Base-by-base conservation (phyloP, 30 jellyfish, hydroid and myxozoan genomes). In the Aurelia aurita region DNA sequence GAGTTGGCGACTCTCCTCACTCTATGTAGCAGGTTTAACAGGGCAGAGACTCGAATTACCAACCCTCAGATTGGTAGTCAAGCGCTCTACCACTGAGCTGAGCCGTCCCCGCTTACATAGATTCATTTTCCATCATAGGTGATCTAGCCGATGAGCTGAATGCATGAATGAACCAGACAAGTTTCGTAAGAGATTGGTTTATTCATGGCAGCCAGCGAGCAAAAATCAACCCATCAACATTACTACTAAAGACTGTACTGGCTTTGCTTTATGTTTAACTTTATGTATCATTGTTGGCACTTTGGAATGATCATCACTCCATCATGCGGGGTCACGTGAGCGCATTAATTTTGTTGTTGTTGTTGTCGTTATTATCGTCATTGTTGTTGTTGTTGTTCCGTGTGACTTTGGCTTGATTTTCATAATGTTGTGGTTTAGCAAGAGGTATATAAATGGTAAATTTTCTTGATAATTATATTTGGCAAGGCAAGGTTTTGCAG, bases 91-190 rank as follows among this genome's bases (percentile, higher is more conserved):
- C n/a, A n/a, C n/a, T n/a, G n/a, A n/a, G n/a, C n/a, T n/a, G n/a
- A n/a, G n/a, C n/a, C n/a, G n/a, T n/a, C n/a, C n/a, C n/a, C n/a
- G n/a, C n/a, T n/a, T n/a, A n/a, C n/a, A n/a, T 39, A 9, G 9
- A 39, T 39, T 39, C 51, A 39, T 39, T 39, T 39, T 39, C 39
- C 43, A 57, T 65, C 60, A 39, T 43, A 86, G 96, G 96, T 76
- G 96, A 86, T 61, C 29, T 86, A 64, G 89, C 84, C 39, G 89
- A 79, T 29, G 89, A 86, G 86, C 89, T 86, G 85, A 79, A 76
- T 55, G 88, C 88, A 34, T 77, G 71, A 77, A 28, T 45, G 18
- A 53, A 39, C 88, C 28, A 66, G 27, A 28, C 47, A 77, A 55
- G 67, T 35, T 77, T 77, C 67, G 16, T 70, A 70, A 54, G 88